phyloP scores from a whole-genome alignment of 2,888 invertebrate genomes.

The Eupithecia tripunctaria region DNA sequence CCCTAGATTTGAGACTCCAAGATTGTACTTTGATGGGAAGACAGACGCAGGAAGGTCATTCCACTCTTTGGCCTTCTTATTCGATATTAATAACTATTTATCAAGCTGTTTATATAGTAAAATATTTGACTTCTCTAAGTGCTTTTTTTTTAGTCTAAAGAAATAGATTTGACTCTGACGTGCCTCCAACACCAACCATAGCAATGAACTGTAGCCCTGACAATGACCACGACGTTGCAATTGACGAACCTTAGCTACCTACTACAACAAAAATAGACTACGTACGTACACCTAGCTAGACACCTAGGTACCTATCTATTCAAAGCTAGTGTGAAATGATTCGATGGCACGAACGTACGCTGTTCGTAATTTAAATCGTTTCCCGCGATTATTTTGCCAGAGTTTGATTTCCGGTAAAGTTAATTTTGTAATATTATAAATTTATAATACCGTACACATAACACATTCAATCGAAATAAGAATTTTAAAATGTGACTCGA shows the following conservation, averaged over 20 bases:
- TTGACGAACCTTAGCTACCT: constrained; percentile 45
- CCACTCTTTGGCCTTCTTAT: no score
- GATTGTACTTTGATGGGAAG: no score
- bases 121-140: no score
- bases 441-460: no score
- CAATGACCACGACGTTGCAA: constrained; percentile 54
- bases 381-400: constrained; percentile 32
- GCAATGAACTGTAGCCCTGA: constrained; percentile 22
- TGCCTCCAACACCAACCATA: not conserved
- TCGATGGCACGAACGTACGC: constrained; percentile 63
- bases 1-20: no score
- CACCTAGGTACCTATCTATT: constrained; percentile 28
- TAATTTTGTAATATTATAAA: not conserved
- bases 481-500: not conserved
- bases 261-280: constrained; percentile 3
- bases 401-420: constrained; percentile 2
- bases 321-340: constrained; percentile 78
- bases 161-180: no score
- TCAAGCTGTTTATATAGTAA: no score
- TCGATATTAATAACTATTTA: no score
- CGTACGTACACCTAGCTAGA: constrained; percentile 18
- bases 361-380: constrained; percentile 41
- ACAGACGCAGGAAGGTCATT: no score
- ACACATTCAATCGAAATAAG: not conserved
- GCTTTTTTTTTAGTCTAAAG: no score